Evolutionary conservation across 30 jellyfish, hydroid and myxozoan genomes (phyloP).

Genomic region (Clytia hemisphaerica): DNA sequence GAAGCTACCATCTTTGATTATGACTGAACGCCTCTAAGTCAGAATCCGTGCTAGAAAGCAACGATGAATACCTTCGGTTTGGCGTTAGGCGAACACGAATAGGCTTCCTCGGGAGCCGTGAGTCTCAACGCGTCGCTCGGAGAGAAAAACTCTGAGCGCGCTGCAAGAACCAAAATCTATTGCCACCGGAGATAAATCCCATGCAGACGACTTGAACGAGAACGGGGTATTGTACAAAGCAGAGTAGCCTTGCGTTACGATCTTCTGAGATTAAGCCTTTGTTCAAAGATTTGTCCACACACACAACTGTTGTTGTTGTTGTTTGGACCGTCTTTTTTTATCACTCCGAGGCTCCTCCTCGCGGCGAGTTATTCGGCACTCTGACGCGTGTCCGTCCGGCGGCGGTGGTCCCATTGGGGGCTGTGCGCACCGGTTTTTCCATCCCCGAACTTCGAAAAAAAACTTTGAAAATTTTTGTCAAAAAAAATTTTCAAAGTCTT

Average conservation of each 20-base stretch:
- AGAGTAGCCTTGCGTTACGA: slow-evolving; percentile 17
- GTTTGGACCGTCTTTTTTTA: too few species aligned
- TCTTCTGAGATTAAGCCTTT: slow-evolving; percentile 3
- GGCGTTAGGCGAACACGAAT: slow-evolving; percentile 29
- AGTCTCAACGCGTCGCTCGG: slow-evolving; percentile 3
- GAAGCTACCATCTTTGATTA: slow-evolving; percentile 61
- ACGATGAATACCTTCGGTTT: slow-evolving; percentile 3
- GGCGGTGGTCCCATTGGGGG: too few species aligned
- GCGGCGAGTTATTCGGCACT: too few species aligned
- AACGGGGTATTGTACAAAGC: not conserved
- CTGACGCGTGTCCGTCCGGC: too few species aligned
- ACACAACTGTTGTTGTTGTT: too few species aligned
- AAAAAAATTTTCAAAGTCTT: too few species aligned
- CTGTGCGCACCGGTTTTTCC: too few species aligned
- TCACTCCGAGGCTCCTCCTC: too few species aligned
- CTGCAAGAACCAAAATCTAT: not conserved
- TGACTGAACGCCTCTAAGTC: slow-evolving; percentile 61
- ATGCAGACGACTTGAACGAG: slow-evolving; percentile 6
- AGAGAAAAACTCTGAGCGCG: slow-evolving; percentile 8
- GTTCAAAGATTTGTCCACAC: slow-evolving; percentile 4
- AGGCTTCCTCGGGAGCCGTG: slow-evolving; percentile 17
- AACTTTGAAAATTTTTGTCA: too few species aligned
- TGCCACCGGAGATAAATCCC: not conserved
- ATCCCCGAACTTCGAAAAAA: too few species aligned
- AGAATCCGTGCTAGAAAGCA: slow-evolving; percentile 56